Conservation (phyloP, 1,140 invertebrate genomes). For the Rhagoletis pomonella region DNA sequence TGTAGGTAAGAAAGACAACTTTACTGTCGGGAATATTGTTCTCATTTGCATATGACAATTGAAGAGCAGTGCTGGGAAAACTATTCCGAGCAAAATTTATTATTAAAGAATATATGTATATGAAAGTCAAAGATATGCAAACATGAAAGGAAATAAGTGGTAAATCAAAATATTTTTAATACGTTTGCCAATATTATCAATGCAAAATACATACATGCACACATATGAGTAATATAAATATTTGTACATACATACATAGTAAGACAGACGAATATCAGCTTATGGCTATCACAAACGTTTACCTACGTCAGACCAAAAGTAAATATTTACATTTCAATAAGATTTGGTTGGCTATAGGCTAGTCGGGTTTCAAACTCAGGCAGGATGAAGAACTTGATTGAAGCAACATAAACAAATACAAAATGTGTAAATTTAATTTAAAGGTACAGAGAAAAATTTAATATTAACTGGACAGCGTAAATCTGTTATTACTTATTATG, state of each 20-base stretch:
- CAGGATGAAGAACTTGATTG: no score
- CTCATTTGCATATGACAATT: not conserved
- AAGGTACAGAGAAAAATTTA: not conserved
- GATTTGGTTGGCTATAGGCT: not conserved
- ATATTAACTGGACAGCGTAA: not conserved
- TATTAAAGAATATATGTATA: not conserved
- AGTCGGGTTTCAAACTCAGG: not conserved
- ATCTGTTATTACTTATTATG: not conserved
- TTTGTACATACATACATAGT: no score
- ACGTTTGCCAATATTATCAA: no score
- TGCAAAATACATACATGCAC: no score
- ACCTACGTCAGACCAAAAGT: not conserved
- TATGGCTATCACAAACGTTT: no score
- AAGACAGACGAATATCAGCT: no score
- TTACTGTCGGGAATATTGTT: not conserved
- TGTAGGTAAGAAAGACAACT: not conserved
- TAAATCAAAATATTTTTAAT: no score
- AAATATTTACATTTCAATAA: constrained; percentile 26
- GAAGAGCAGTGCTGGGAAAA: not conserved
- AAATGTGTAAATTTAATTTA: constrained; percentile 27
- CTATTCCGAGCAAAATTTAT: not conserved
- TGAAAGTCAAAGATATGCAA: no score
- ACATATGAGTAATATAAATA: no score
- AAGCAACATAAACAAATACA: not conserved
- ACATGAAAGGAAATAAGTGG: no score